These are phyloP conservation scores for Alligator sinensis DNA, from an alignment of 2,113 vertebrate species.

Conservation along the genomic window DNA sequence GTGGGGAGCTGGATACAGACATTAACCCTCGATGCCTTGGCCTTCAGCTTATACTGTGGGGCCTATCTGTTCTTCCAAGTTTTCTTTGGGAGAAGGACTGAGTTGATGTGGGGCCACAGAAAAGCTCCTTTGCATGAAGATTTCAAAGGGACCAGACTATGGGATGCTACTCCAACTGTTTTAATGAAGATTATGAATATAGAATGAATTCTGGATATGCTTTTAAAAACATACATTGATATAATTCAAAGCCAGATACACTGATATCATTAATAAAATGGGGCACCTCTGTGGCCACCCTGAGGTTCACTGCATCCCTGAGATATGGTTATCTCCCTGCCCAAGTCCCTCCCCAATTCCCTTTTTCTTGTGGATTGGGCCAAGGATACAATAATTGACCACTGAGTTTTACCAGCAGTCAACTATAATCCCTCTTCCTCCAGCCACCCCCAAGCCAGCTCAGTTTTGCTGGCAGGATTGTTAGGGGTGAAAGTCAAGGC, in stretches of 20 bases:
- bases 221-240: not conserved
- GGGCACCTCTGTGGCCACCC: not conserved
- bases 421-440: fast-evolving
- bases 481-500: not conserved
- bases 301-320: not conserved
- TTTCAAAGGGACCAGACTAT: not conserved
- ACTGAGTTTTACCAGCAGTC: not conserved
- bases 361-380: not conserved
- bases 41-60: not conserved
- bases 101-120: not conserved
- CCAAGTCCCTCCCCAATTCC: not conserved
- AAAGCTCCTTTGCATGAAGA: not conserved
- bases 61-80: not conserved
- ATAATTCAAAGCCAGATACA: not conserved
- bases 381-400: not conserved
- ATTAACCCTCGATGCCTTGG: not conserved
- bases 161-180: not conserved
- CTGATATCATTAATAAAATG: too few species aligned
- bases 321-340: fast-evolving
- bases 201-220: not conserved
- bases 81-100: not conserved
- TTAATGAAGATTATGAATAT: not conserved
- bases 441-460: not conserved
- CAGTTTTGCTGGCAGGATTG: not conserved
- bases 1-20: fast-evolving